phyloP scores from a whole-genome alignment of 2,888 invertebrate genomes.

The Lasioglossum morio region DNA sequence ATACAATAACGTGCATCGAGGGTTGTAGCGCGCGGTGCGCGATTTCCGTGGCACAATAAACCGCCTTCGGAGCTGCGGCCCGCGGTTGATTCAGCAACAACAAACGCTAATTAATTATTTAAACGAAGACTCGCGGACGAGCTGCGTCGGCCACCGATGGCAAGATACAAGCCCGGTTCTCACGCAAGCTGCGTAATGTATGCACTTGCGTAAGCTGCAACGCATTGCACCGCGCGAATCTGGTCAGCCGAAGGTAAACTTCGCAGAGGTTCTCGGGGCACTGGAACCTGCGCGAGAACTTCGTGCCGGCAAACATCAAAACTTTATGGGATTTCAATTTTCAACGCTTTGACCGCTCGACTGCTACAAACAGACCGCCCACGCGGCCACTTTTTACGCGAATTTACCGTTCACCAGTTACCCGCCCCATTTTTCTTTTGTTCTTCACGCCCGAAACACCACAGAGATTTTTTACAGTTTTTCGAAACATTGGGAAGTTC shows the following conservation, averaged over 20 bases:
- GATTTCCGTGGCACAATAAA: neutral
- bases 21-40: neutral
- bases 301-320: neutral
- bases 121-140: neutral
- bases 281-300: neutral
- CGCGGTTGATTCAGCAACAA: constrained; percentile 1
- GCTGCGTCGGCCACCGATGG: neutral
- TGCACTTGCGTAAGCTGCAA: constrained; percentile 42
- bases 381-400: neutral
- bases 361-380: neutral
- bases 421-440: neutral
- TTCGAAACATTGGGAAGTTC: neutral
- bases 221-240: constrained; percentile 35
- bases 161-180: constrained; percentile 42
- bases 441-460: neutral
- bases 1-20: neutral
- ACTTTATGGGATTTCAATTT: neutral
- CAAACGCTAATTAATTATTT: constrained; percentile 24
- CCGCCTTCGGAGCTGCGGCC: neutral
- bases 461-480: neutral
- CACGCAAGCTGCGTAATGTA: constrained; percentile 31
- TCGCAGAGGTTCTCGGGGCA: neutral
- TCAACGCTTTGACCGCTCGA: neutral
- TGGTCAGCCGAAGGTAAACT: constrained; percentile 3
- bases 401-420: neutral